A percentile compares a stretch with the other conserved stretches of the same genome.
Conservation (phyloP, 2,797 vertebrate genomes). For the Telmatherina bonti region DNA sequence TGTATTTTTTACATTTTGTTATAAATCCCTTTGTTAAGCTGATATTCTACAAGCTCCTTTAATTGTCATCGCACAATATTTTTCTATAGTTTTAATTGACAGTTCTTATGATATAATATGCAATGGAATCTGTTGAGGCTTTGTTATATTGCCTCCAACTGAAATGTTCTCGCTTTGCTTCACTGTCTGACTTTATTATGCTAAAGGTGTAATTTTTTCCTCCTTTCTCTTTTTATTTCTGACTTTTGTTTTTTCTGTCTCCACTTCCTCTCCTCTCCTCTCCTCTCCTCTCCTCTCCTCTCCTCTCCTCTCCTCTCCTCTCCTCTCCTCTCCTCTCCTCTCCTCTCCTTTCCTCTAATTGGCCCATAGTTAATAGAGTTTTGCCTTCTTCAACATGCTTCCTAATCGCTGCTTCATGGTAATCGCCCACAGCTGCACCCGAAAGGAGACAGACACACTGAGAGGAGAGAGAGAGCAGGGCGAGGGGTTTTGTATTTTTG, state of each 20-base stretch:
- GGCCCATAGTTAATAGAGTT: conserved; percentile 55
- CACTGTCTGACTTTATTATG: not conserved
- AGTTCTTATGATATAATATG: not conserved
- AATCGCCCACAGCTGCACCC: conserved; percentile 76
- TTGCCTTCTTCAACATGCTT: conserved; percentile 63
- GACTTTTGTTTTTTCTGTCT: not conserved
- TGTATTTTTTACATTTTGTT: not conserved
- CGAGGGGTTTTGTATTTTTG: conserved; percentile 27
- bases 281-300: conserved; percentile 3
- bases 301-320: conserved; percentile 24
- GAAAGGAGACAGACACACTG: conserved; percentile 59
- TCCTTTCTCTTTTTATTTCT: not conserved
- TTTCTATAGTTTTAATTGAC: not conserved
- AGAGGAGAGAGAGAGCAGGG: conserved; percentile 8
- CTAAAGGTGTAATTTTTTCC: not conserved
- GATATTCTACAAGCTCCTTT: not conserved
- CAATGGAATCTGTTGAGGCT: not conserved
- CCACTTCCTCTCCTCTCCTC: conserved; percentile 18
- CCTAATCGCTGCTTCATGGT: conserved; percentile 67
- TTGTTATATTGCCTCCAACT: not conserved
- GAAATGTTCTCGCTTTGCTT: not conserved
- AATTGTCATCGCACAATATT: not conserved
- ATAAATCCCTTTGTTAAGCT: not conserved
- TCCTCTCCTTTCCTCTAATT: conserved; percentile 56
- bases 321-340: conserved; percentile 14